A percentile compares a stretch with the other conserved stretches of the same genome.
These are phyloP conservation scores for Allolobophora icterica DNA, from an alignment of 2,888 invertebrate genomes.

Conservation along the genomic window DNA sequence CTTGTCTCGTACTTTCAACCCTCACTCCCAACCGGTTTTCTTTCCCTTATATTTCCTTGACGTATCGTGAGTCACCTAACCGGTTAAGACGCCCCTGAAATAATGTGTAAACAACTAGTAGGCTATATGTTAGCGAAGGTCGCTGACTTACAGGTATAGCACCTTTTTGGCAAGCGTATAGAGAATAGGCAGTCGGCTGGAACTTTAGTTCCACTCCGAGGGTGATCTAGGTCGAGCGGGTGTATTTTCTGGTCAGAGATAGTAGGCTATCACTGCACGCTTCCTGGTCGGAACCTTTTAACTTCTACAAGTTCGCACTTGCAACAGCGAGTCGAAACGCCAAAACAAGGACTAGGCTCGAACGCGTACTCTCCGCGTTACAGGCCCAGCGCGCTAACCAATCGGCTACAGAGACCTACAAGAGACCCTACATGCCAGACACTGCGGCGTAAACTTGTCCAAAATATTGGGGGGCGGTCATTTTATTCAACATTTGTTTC, in stretches of 20 bases:
- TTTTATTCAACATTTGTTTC: too few species aligned
- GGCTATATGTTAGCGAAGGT: not conserved
- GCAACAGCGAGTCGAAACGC: not conserved
- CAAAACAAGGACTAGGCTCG: not conserved
- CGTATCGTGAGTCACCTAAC: not conserved
- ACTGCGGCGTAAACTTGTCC: too few species aligned
- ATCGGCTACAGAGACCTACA: too few species aligned
- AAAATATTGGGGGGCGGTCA: too few species aligned
- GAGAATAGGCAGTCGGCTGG: too few species aligned
- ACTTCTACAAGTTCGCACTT: not conserved
- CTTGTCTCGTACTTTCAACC: not conserved
- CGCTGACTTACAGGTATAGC: not conserved
- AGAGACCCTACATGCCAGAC: too few species aligned
- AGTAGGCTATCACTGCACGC: not conserved
- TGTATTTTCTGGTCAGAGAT: not conserved
- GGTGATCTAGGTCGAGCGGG: not conserved
- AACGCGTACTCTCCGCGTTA: too few species aligned
- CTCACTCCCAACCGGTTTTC: not conserved
- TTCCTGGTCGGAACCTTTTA: not conserved
- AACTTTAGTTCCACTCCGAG: not conserved
- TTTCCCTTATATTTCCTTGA: not conserved
- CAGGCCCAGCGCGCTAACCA: too few species aligned
- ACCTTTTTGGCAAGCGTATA: not conserved
- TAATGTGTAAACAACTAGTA: not conserved
- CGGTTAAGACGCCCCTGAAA: not conserved